Base-by-base conservation (phyloP, 2,888 invertebrate genomes). In the Adela reaumurella region DNA sequence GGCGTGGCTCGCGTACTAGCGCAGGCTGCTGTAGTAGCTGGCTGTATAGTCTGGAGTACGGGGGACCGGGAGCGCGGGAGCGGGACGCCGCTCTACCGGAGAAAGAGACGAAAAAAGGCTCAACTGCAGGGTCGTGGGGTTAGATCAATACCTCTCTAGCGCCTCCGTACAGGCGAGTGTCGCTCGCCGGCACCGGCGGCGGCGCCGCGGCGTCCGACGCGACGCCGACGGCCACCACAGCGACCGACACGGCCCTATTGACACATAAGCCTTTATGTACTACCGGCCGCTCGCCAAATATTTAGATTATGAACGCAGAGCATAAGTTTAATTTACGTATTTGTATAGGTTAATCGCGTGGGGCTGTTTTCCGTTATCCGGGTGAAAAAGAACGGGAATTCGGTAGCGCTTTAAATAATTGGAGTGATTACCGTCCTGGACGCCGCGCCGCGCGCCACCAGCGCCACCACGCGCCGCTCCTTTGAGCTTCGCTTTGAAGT, bases 261-360 rank as follows among this genome's bases (percentile, higher is more conserved):
- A 35, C 35, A 35, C 35, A 35, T 35, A 35, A 8, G n/a, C 35
- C 35, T 35, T 35, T 35, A 35, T 35, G 35, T 24, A 24, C 68
- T 65, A 66, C 70, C 65, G 67, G 68, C 68, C 67, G 62, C 68
- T 67, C 69, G 60, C 71, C 74, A 71, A 77, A 78, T 78, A 77
- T 77, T 77, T 78, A 77, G 74, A 68, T 70, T 71, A 70, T 67
- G 70, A 69, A 67, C 71, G 70, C 74, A 68, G 74, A 73, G 74
- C 74, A 74, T 74, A 74, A 72, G 70, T 71, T 70, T 68, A 62
- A 68, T 70, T 70, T 66, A 64, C 54, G 56, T 64, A 63, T 68
- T 64, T 65, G 63, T 63, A 57, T 14, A 10, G 35, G 14, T 3
- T 14, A 14, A 14, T 4, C 35, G 35, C 11, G 35, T 3, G 35